Evolutionary conservation across 2,113 vertebrate species (phyloP), one percentile per base, ranked within the genome.

Genomic region (Elaphurus davidianus): DNA sequence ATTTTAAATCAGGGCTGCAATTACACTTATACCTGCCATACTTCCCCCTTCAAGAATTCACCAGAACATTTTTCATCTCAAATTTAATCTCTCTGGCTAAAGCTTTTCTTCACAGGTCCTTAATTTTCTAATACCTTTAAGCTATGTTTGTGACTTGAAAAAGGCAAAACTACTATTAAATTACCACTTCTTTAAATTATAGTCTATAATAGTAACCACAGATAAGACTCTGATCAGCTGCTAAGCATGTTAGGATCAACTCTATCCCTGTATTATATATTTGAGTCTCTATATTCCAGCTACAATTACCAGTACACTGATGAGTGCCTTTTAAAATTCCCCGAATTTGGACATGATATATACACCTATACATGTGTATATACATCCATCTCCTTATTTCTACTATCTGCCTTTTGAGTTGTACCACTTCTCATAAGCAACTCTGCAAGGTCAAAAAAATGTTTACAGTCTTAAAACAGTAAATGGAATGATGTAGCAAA

Each of bases 91-190:
- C 40, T 60, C 36, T 76, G 50, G 10, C 59, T 93, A 76, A 88
- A 81, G 17, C 33, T 85, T 57, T 95, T 85, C 85, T 88, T 81
- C 30, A 76, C 4, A 64, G 45, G 7, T 43, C 60, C 96, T 94
- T 76, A 82, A 71, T 14, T n/a, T 95, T 87, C 54, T 64, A 91
- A 88, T 21, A 16, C 47, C 86, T 45, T 81, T 76, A 67, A 59
- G 13, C 15, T 43, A 43, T 86, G 13, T 89, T 11, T 74, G 4
- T 40, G 33, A 96, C 67, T 96, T 57, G 71, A n/a, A 71, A n/a
- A 23, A 62, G 25, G 55, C 30, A 67, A 64, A 93, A 81, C 14
- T 62, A 71, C 55, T 60, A 79, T 9, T 71, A 54, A 87, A 83
- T 33, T 79, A 57, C 13, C 57, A 64, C 23, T 91, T 36, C 67